Base-by-base conservation (phyloP, 23 tunicate species). In the Trididemnum miniatum region DNA sequence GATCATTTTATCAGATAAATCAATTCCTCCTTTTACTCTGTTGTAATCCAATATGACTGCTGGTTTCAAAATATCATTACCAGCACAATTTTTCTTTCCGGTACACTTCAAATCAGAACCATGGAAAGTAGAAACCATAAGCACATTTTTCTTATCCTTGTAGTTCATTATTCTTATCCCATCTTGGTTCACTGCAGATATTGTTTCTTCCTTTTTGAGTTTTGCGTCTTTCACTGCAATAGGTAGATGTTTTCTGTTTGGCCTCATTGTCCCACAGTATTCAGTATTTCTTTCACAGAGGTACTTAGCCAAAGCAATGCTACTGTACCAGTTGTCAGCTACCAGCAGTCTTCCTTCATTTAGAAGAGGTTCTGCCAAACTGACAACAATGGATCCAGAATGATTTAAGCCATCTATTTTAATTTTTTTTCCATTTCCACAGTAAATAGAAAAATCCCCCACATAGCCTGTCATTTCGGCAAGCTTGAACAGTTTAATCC, bases 391-490 rank as follows among this genome's bases (percentile, higher is more conserved):
- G 31, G 75, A 67, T 37, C 38, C 38, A 67, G 75, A 38, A 38
- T 67, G 75, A 38, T 67, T 22, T 33, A 67, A 67, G 32, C 75
- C 75, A 67, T 37, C n/a, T 67, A 67, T 67, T 30, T 30, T 33
- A 33, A 30, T 67, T 67, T 67, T 38, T 67, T 12, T 67, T 67
- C 75, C 75, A 30, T 67, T 67, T 67, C 75, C 75, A n/a, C 75
- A 67, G 32, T 31, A 67, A 30, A 67, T 67, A 30, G 75, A 67
- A 30, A 67, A 30, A 67, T 67, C 32, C 75, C 75, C 31, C 37
- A 67, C 75, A 67, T 67, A 67, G 20, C 75, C 75, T 67, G 75
- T 67, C 75, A 67, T 67, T 67, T 67, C 75, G 31, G 75, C 75
- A 67, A 67, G 75, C 75, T 67, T 67, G 75, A 67, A 67, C 32